Conservation (phyloP, 2,797 vertebrate genomes). For the Petrocephalus schoutedeni region DNA sequence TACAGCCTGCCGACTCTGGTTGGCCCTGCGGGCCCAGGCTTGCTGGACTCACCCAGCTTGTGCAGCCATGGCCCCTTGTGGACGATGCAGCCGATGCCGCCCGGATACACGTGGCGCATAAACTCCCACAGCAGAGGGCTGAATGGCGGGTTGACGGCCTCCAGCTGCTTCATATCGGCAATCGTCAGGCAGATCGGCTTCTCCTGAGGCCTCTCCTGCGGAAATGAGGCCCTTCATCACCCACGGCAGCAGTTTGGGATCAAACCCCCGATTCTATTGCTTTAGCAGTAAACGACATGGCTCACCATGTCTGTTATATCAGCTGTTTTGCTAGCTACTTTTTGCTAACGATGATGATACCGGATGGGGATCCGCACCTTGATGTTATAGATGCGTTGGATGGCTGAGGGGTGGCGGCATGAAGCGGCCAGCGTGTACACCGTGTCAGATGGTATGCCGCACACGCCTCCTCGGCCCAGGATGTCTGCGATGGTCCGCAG, state of each 20-base stretch:
- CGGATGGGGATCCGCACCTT: conserved; percentile 24
- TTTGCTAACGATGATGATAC: not conserved
- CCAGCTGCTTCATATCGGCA: conserved; percentile 33
- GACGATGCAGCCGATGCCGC: conserved; percentile 36
- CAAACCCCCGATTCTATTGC: not conserved
- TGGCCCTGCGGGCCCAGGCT: not conserved
- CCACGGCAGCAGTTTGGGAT: not conserved
- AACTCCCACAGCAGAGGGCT: conserved; percentile 38
- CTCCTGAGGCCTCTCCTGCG: conserved; percentile 34
- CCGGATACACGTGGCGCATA: conserved; percentile 34
- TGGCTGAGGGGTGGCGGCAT: conserved; percentile 29
- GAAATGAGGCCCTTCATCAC: not conserved
- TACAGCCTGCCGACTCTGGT: no score
- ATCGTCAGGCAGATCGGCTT: conserved; percentile 38
- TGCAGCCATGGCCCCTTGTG: conserved; percentile 36
- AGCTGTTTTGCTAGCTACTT: not conserved
- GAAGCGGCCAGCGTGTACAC: conserved; percentile 37
- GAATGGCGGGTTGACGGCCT: conserved; percentile 32
- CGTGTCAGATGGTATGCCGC: conserved; percentile 35
- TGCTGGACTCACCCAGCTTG: conserved; percentile 26
- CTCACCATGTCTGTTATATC: not conserved
- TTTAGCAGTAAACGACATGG: not conserved
- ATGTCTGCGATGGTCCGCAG: conserved; percentile 29
- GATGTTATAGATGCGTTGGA: conserved; percentile 36
- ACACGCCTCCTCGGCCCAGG: conserved; percentile 26